Evolutionary conservation across 2,113 vertebrate species (phyloP), one percentile per base, ranked within the genome.

Genomic region (Lichenostomus cassidix): DNA sequence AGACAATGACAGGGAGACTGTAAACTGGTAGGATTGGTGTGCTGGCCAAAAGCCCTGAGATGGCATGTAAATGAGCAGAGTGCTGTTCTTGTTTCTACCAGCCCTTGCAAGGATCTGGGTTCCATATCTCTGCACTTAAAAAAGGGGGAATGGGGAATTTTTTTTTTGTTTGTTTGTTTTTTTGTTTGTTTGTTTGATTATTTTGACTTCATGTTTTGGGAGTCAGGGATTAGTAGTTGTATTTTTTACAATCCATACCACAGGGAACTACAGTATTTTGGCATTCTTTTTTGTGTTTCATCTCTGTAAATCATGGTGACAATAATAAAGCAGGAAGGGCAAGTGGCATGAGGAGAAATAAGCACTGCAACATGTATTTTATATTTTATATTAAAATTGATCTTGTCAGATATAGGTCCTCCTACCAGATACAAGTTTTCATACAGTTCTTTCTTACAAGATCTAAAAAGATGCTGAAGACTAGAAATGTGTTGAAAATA

Each of bases 401-500:
- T 87, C 12, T 90, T 78, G 28, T 21, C 35, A 63, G 64, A 23
- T 74, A 21, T 2, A 87, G 58, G 23, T 65, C n/a, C 13, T 79
- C 73, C n/a, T 64, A 59, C n/a, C 16, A 74, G 52, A 39, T 71
- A 47, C 2, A 39, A 46, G 5, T 63, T 93, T 35, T 83, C 29
- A 29, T 76, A 41, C 10, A 44, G 17, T 76, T 82, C 29, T 89
- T 87, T 91, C 9, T 89, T 73, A 64, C 47, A 81, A 82, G 56
- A 75, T 84, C 27, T 78, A n/a, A 89, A 60, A 82, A 35, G 39
- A 84, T 15, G 8, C 33, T 82, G 47, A 78, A 91, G 65, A 68
- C 31, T 85, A 41, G n/a, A 91, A 82, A 82, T 83, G 15, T 58
- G 31, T 76, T 89, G 39, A 56, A 71, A n/a, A 33, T 82, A 85